Evolutionary conservation across 2,797 vertebrate genomes (phyloP), one percentile per base, ranked within the genome.

Genomic region (Hylomyscus alleni): DNA sequence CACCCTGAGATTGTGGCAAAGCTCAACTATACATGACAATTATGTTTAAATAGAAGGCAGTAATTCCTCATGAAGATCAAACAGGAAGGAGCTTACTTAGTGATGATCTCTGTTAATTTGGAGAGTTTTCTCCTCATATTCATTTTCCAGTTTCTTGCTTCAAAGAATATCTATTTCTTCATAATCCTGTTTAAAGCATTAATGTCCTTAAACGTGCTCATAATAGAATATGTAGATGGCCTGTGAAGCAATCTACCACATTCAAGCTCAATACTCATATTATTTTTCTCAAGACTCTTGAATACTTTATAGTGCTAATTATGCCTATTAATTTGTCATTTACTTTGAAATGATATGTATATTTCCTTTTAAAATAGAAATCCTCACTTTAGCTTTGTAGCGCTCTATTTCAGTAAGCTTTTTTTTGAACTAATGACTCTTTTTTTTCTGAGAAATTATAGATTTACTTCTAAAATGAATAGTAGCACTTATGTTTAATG

Each of bases 301-400:
- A 99, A 95, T 78, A 98, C 98, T 99, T 99, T 98, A 98, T 98
- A 98, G 98, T 98, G 98, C 97, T 99, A 99, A 99, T 99, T 99
- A 98, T 97, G 96, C 96, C 98, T 98, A 99, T 99, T 99, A 99
- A 98, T 98, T 97, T 98, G 97, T 98, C 99, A 99, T 98, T 99
- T 99, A 98, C 98, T 98, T 98, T 96, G 94, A 98, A 99, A 98
- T 97, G 7, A 98, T 98, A 97, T 93, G 84, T 98, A 97, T 98
- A 89, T 96, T 98, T 97, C 93, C 95, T 98, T 98, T 97, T 95
- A 98, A 98, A 98, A 97, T 50, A 98, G 95, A 98, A 98, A 98
- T 98, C 90, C 94, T 95, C 93, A 95, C 87, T 99, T 99, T 98
- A 98, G 95, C 98, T 98, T 98, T 97, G 98, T 98, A 99, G 99